Evolutionary conservation across 2,113 vertebrate genomes (phyloP), one percentile per base, ranked within the genome.

Genomic region (Indicator maculatus): DNA sequence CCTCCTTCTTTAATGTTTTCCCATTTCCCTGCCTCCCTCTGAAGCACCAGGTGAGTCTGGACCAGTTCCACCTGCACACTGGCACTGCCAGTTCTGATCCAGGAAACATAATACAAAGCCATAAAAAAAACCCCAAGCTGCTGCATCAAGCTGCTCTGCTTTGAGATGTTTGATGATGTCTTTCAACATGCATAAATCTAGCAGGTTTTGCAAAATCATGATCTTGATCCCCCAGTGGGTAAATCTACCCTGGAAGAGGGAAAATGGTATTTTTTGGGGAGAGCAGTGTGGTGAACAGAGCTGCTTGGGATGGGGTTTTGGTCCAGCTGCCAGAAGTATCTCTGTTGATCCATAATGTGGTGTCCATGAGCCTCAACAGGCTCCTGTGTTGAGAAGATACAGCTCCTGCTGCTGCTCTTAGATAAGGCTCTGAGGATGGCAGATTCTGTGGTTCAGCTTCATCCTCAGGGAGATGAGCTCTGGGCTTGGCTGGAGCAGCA

Each of bases 291-390:
- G 36, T 38, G 66, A 9, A 41, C 2, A 1, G 73, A 84, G 50
- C 31, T 78, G 73, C 36, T 53, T 2, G 1, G 69, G n/a, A 21
- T 7, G 0, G 3, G 44, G 17, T 12, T 14, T 6, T 11, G 15
- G 8, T 45, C 30, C 19, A 15, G 66, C 33, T 44, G 53, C 38
- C 21, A 0, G 0, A 45, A 73, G 30, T 53, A 12, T 21, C 24
- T 65, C 30, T 81, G 52, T 1, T n/a, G 69, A 5, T 16, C 56
- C 2, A 0, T 38, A 27, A 16, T 0, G 0, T 0, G 0, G 3
- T 24, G 71, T 18, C 63, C 1, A 0, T 9, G 58, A 78, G 16
- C 15, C 33, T 20, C 53, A 26, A 13, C 27, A 52, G 44, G 53
- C 16, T 82, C 53, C 87, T 10, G 47, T 6, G 70, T 41, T 0